Conservation (phyloP, 1,140 invertebrate species). For the Euwallacea similis region DNA sequence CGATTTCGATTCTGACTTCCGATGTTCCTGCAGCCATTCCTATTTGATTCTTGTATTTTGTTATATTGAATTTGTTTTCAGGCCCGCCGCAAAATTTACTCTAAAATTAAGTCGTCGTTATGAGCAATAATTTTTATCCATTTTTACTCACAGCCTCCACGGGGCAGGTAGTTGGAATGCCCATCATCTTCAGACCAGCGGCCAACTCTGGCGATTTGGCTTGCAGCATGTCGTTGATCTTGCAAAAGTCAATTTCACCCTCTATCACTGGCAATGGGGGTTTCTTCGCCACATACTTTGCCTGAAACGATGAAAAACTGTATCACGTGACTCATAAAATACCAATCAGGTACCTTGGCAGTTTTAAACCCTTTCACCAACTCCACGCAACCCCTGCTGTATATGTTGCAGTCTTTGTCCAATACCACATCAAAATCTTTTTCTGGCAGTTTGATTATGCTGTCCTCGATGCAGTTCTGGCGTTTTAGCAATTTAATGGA, state of each 20-base stretch:
- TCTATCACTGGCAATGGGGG: constrained; percentile 21
- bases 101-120: constrained; percentile 23
- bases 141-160: constrained; percentile 25
- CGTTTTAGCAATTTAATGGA: constrained; percentile 31
- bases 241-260: constrained; percentile 27
- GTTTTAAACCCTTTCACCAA: constrained; percentile 40
- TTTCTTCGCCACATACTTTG: constrained; percentile 22
- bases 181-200: constrained; percentile 8
- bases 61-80: constrained; percentile 38
- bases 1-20: constrained; percentile 36
- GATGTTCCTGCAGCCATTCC: constrained; percentile 40
- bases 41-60: constrained; percentile 43
- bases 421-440: constrained; percentile 27
- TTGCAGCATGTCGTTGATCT: constrained; percentile 1
- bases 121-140: no score
- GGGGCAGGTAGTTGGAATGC: constrained; percentile 23
- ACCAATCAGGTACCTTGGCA: constrained; percentile 28
- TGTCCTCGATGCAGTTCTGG: constrained; percentile 38
- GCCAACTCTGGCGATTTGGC: constrained; percentile 11
- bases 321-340: background rate
- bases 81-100: constrained; percentile 36
- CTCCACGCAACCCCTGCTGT: constrained; percentile 38
- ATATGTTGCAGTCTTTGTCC: constrained; percentile 43
- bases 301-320: background rate
- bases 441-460: constrained; percentile 32